A percentile compares a stretch with the other conserved stretches of the same genome.
Evolutionary conservation across 2,888 invertebrate genomes (phyloP).

Genomic region (Osmoderma eremita): DNA sequence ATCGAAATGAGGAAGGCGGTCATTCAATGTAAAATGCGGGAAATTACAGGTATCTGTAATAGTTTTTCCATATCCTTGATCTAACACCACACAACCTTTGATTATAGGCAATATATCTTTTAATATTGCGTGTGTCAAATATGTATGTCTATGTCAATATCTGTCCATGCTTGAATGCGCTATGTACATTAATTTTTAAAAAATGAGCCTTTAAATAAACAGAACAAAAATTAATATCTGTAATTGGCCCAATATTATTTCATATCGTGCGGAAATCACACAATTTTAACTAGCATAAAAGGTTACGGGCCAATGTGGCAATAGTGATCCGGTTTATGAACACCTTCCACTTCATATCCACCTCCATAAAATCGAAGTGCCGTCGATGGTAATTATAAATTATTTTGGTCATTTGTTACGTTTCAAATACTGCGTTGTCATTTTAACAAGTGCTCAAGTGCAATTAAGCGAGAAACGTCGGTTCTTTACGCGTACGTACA

Average conservation of each 20-base stretch:
- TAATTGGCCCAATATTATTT: neutral
- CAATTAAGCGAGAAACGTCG: constrained; percentile 6
- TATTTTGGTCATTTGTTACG: constrained; percentile 15
- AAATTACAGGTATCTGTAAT: too few relatives aligned
- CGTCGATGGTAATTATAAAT: constrained; percentile 25
- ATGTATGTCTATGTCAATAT: neutral
- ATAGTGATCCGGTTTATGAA: constrained; percentile 16
- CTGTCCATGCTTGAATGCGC: neutral
- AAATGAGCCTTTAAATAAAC: too few relatives aligned
- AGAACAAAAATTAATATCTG: neutral
- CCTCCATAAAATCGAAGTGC: constrained; percentile 25
- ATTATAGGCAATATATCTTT: too few relatives aligned
- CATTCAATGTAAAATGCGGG: too few relatives aligned
- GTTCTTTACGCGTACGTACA: neutral
- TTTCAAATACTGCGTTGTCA: neutral
- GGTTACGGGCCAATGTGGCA: neutral
- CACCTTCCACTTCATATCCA: constrained; percentile 1
- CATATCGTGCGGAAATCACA: neutral
- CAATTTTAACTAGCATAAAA: neutral
- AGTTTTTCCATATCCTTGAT: too few relatives aligned
- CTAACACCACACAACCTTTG: too few relatives aligned
- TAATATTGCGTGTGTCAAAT: neutral
- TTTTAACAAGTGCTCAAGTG: constrained; percentile 9
- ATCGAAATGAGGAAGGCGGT: too few relatives aligned
- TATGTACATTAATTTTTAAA: neutral